A percentile compares a stretch with the other conserved stretches of the same genome.
Evolutionary conservation across 2,888 invertebrate genomes (phyloP).

Genomic region (Hyposoter didymator): DNA sequence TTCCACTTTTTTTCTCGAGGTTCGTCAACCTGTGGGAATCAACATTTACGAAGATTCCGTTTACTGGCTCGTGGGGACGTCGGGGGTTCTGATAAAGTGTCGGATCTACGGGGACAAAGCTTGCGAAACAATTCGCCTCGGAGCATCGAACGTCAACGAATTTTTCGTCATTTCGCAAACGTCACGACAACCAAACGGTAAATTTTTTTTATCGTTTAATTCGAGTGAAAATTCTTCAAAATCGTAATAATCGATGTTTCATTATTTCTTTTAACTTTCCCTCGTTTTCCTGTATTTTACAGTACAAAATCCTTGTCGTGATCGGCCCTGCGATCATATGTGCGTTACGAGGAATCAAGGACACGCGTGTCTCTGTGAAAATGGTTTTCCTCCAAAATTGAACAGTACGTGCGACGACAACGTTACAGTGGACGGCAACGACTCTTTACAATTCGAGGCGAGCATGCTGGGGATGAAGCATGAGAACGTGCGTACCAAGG

Average conservation of each 20-base stretch:
- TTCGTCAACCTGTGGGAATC: constrained; percentile 87
- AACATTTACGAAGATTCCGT: constrained; percentile 91
- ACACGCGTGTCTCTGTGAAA: constrained; percentile 86
- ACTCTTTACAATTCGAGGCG: constrained; percentile 42
- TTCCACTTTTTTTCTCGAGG: constrained; percentile 61
- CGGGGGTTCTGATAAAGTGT: constrained; percentile 87
- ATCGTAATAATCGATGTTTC: background rate
- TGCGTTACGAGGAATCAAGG: constrained; percentile 86
- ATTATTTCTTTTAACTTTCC: background rate
- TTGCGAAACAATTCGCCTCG: constrained; percentile 85
- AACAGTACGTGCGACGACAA: constrained; percentile 63
- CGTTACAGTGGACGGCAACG: constrained; percentile 31
- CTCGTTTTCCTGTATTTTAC: constrained; percentile 26
- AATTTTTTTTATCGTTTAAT: constrained; percentile 7
- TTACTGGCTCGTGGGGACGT: constrained; percentile 88
- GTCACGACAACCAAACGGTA: constrained; percentile 85
- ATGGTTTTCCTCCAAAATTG: constrained; percentile 81
- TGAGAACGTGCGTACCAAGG: constrained; percentile 27
- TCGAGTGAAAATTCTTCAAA: background rate
- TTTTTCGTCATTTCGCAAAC: constrained; percentile 86
- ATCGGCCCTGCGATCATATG: constrained; percentile 86
- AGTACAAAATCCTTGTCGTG: constrained; percentile 85
- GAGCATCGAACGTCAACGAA: constrained; percentile 83
- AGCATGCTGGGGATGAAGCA: constrained; percentile 49
- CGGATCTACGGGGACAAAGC: constrained; percentile 85